These are phyloP conservation scores for Apteryx owenii DNA, from an alignment of 2,113 vertebrate species.

Conservation along the genomic window DNA sequence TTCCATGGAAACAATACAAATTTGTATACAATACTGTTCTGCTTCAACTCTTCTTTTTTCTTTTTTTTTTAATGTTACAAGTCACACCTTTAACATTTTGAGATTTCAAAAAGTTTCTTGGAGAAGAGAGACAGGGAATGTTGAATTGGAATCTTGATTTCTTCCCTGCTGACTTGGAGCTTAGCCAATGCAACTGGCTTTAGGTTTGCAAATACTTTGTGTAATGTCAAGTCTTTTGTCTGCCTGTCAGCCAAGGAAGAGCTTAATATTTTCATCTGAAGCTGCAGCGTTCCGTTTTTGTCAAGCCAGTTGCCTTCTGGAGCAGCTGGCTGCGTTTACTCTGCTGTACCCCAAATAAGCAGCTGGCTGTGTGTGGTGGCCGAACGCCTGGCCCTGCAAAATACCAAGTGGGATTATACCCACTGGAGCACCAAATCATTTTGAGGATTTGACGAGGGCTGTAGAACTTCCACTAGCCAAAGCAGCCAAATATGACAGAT, in stretches of 20 bases:
- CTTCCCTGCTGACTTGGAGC: neutral
- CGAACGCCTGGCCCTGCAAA: neutral
- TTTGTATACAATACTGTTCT: neutral
- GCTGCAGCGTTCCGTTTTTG: neutral
- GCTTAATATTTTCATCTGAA: neutral
- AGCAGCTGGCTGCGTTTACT: neutral
- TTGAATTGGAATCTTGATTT: neutral
- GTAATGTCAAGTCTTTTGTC: neutral
- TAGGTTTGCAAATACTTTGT: neutral
- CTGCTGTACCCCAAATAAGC: neutral
- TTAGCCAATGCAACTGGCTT: neutral
- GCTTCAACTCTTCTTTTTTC: neutral
- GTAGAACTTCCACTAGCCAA: neutral
- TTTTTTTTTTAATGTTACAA: neutral
- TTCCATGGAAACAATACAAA: constrained; percentile 17
- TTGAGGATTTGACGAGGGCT: neutral
- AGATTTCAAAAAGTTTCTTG: neutral
- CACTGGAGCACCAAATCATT: neutral
- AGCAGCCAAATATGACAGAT: neutral
- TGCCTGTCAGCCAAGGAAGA: neutral
- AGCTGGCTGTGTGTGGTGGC: neutral
- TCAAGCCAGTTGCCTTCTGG: neutral
- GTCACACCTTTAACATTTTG: neutral
- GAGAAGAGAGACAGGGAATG: neutral
- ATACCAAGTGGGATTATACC: neutral